A percentile compares a stretch with the other conserved stretches of the same genome.
Conservation (phyloP, 64 coral and sea anemone genomes). For the Cladopsammia gracilis region DNA sequence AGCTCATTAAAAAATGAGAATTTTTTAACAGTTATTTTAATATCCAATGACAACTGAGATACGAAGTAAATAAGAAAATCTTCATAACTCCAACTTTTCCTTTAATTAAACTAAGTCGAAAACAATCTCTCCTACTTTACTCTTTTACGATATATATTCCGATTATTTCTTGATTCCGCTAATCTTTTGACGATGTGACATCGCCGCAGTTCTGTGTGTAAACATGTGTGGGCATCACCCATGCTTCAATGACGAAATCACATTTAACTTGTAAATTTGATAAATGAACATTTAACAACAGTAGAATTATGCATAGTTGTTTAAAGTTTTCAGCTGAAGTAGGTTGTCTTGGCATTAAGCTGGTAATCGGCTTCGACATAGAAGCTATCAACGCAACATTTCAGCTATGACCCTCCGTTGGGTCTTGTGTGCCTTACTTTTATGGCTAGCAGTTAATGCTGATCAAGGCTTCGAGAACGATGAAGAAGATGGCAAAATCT, state of each 20-base stretch:
- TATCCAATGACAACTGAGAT: too few species aligned
- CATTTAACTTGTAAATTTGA: neutral
- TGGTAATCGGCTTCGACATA: neutral
- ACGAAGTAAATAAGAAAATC: too few species aligned
- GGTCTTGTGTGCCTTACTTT: neutral
- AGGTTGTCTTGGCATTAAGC: neutral
- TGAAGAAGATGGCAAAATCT: conserved; percentile 23
- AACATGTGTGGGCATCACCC: too few species aligned
- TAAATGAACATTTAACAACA: neutral
- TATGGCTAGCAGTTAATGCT: neutral
- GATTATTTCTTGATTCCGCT: too few species aligned
- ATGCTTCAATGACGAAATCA: neutral
- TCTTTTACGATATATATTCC: too few species aligned
- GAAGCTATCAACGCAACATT: neutral
- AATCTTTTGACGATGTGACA: too few species aligned
- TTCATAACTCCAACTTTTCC: too few species aligned
- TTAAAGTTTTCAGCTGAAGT: neutral
- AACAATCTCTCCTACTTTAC: too few species aligned
- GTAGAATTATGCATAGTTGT: conserved; percentile 42
- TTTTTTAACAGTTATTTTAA: too few species aligned
- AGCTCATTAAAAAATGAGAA: too few species aligned
- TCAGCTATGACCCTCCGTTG: neutral
- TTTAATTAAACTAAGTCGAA: too few species aligned
- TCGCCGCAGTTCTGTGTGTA: too few species aligned
- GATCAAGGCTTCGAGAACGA: conserved; percentile 11